Evolutionary conservation across 2,797 vertebrate genomes (phyloP).

Genomic region (Pogoniulus pusillus): DNA sequence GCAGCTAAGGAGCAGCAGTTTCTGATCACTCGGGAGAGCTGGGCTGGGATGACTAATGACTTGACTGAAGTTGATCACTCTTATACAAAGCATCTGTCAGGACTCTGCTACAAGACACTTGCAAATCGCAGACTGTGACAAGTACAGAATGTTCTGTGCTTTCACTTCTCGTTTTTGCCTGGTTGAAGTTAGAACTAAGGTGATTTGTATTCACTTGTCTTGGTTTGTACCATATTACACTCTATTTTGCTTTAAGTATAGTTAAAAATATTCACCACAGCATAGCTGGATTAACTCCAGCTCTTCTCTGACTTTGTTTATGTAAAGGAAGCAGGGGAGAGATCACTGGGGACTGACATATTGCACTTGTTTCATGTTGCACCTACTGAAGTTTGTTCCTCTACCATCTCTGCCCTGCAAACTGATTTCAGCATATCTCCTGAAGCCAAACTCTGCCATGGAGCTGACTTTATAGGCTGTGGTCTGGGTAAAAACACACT

Average conservation of each 20-base stretch:
- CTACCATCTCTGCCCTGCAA: neutral
- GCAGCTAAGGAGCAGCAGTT: constrained; percentile 29
- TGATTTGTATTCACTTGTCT: constrained; percentile 17
- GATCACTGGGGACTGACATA: neutral
- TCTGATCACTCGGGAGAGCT: constrained; percentile 21
- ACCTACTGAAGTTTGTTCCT: neutral
- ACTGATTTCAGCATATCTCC: neutral
- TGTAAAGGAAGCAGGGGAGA: neutral
- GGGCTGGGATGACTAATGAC: neutral
- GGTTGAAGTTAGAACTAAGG: constrained; percentile 11
- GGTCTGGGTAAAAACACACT: neutral
- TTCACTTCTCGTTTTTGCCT: neutral
- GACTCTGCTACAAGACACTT: constrained; percentile 18
- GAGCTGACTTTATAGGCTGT: neutral
- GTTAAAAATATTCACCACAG: neutral
- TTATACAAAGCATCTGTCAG: constrained; percentile 58
- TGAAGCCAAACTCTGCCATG: neutral
- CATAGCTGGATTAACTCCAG: neutral
- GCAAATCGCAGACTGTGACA: constrained; percentile 16
- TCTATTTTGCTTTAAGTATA: neutral
- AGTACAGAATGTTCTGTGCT: constrained; percentile 36
- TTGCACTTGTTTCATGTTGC: neutral
- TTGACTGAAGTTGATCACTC: constrained; percentile 21
- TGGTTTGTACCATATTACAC: neutral
- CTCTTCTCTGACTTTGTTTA: neutral